Percentiles rank a stretch among this genome's conserved stretches.
These are phyloP conservation scores for Scrobipalpa costella DNA, from an alignment of 2,888 invertebrate species.

Conservation along the genomic window DNA sequence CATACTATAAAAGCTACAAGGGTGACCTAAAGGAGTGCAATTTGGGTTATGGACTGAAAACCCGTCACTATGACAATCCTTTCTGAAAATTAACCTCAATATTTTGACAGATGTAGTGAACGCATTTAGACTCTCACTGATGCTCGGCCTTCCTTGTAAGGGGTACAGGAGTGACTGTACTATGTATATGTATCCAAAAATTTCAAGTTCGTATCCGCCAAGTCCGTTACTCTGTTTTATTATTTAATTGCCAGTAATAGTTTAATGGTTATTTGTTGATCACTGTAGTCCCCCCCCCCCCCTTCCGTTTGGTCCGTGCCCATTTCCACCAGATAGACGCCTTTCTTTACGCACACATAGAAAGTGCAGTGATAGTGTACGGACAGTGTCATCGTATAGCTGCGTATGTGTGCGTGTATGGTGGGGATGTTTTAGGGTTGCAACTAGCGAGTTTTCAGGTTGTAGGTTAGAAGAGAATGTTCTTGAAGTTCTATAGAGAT, in stretches of 20 bases:
- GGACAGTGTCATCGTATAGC: constrained; percentile 11
- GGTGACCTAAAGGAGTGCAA: no score
- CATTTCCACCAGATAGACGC: constrained; percentile 77
- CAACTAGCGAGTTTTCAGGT: background rate
- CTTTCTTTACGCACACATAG: constrained; percentile 76
- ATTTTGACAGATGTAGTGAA: no score
- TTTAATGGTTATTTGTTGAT: background rate
- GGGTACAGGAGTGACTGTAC: no score
- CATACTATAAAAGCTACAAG: no score
- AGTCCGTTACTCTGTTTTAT: constrained; percentile 10
- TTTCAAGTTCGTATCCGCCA: background rate
- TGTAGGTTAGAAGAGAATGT: constrained; percentile 12
- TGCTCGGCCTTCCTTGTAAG: no score
- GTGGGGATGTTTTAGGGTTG: constrained; percentile 23
- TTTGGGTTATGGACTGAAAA: no score
- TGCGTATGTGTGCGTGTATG: constrained; percentile 27
- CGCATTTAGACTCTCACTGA: no score
- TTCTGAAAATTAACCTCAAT: no score
- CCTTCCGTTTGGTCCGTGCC: constrained; percentile 50
- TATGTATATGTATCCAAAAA: background rate
- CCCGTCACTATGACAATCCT: no score
- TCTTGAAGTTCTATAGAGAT: background rate
- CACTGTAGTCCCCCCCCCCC: constrained; percentile 11
- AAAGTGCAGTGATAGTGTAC: constrained; percentile 24
- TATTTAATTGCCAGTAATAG: constrained; percentile 13